Evolutionary conservation across 2,113 vertebrate genomes (phyloP), one percentile per base, ranked within the genome.

Genomic region (Centropristis striata): DNA sequence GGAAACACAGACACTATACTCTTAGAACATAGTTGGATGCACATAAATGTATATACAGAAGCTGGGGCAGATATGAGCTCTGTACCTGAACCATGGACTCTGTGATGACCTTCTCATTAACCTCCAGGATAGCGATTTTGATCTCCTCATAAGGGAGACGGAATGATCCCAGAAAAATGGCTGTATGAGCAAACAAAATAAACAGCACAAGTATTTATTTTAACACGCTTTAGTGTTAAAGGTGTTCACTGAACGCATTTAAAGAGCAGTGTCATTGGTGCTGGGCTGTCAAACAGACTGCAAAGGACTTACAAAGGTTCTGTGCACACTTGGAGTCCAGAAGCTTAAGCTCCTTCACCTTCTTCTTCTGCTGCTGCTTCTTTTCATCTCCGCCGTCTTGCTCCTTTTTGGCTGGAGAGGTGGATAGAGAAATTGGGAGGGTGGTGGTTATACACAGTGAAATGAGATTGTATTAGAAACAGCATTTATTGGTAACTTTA

Each of bases 161-260:
- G 91, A 96, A 95, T 0, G 97, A 97, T 36, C 96, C 95, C 92
- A 97, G 78, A 78, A 97, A 98, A 87, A 97, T 96, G 9, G 95
- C 96, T 98, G 86, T 15, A 73, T 28, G 18, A 64, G 47, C 8
- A 83, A 49, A 84, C 13, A 71, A 4, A 75, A 63, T 47, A 7
- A 50, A 37, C 28, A 58, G 20, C 4, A 25, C n/a, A 15, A 18
- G 13, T 5, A 65, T 23, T 54, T 4, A 63, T 11, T 5, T 37
- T 8, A 67, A 64, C 23, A 61, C 44, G 8, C 12, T 50, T 42
- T 8, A 10, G 11, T n/a, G 11, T 18, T 0, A 25, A 32, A 41
- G 7, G 12, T 28, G 53, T 16, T 42, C 11, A 51, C 6, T 14
- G 42, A 41, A 70, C 51, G 16, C 4, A 18, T 39, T 25, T 41